Percentiles rank a stretch among this genome's conserved stretches.
phyloP scores from a whole-genome alignment of 2,797 vertebrate species.

The Sebastolobus altivelis region DNA sequence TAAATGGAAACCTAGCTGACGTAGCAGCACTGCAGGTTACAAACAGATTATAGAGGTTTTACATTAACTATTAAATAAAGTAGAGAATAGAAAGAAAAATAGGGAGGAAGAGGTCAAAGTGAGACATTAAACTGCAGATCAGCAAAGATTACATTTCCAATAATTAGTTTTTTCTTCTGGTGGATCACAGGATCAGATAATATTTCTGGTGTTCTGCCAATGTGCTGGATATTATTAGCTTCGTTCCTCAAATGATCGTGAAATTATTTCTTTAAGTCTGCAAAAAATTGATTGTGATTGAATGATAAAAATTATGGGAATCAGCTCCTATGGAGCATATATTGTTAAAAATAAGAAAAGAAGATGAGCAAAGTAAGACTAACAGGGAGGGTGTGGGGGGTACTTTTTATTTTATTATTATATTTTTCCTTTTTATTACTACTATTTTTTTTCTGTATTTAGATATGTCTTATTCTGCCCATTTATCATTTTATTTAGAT shows the following conservation, averaged over 20 bases:
- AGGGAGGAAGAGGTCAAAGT: neutral
- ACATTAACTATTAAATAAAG: neutral
- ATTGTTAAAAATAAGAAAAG: neutral
- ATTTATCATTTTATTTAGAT: no score
- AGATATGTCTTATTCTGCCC: no score
- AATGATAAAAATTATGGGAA: neutral
- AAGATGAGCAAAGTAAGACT: no score
- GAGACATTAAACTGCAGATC: neutral
- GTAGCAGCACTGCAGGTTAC: rapidly evolving
- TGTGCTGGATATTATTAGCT: neutral
- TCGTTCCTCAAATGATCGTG: neutral
- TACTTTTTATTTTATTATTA: no score
- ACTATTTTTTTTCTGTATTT: no score
- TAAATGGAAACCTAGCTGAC: neutral
- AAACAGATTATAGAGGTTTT: neutral
- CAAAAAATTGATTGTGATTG: neutral
- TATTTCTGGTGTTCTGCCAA: neutral
- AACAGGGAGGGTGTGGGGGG: no score
- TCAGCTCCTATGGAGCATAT: neutral
- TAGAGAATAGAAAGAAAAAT: neutral
- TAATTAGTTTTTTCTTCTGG: neutral
- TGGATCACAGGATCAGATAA: no score
- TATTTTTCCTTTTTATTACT: no score
- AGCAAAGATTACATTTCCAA: neutral
- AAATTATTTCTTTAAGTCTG: neutral